Conservation (phyloP, 2,888 invertebrate genomes). For the Hemaris fuciformis region DNA sequence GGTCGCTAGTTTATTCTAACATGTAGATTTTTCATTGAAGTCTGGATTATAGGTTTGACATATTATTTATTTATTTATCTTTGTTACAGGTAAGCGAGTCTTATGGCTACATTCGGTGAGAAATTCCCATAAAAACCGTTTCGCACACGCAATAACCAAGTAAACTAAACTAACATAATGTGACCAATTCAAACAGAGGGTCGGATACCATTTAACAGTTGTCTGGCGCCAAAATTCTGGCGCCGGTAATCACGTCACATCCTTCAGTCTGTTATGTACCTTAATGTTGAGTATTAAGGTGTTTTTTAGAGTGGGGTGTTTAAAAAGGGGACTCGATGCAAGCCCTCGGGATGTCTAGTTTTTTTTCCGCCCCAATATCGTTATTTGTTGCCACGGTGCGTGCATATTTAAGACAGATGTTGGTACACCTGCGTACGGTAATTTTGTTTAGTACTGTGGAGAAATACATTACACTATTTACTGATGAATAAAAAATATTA, state of each 20-base stretch:
- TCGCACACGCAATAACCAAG: slow-evolving; percentile 4
- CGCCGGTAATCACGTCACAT: slow-evolving; percentile 18
- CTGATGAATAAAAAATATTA: no score
- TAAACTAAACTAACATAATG: background rate
- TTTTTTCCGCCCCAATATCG: slow-evolving; percentile 8
- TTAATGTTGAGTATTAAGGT: background rate
- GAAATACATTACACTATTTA: background rate
- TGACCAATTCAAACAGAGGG: slow-evolving; percentile 27
- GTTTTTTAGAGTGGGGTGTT: background rate
- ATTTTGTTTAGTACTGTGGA: background rate
- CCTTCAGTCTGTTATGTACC: background rate
- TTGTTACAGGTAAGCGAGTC: slow-evolving; percentile 30
- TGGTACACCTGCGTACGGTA: slow-evolving; percentile 13
- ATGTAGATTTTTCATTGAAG: no score
- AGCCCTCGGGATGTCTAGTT: slow-evolving; percentile 13
- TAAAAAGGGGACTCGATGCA: background rate
- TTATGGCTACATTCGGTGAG: background rate
- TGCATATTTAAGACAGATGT: slow-evolving; percentile 13
- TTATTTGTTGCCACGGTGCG: slow-evolving; percentile 6
- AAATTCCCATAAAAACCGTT: background rate
- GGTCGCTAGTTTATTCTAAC: no score
- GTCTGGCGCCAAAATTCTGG: slow-evolving; percentile 68
- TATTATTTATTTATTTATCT: background rate
- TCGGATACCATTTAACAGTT: slow-evolving; percentile 53
- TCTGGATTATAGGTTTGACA: no score